Conservation (phyloP, 2,888 invertebrate species). For the Hydraecia micacea region DNA sequence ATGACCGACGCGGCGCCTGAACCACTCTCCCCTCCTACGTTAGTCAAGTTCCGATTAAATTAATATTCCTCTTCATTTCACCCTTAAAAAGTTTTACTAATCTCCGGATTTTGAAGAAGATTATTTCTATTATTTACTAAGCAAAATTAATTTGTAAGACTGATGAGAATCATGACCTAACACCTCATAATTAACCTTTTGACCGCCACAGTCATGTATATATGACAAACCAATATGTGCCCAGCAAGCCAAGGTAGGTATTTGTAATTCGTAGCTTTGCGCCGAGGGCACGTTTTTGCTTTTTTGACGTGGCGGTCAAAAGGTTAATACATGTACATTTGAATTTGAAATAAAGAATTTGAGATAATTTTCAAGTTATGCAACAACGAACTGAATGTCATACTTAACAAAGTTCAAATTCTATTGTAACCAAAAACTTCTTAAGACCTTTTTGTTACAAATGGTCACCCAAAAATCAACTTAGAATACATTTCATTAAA, state of each 20-base stretch:
- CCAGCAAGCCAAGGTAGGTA: too few relatives aligned
- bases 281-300: too few relatives aligned
- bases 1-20: slow-evolving; percentile 39
- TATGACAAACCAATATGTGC: too few relatives aligned
- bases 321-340: not conserved
- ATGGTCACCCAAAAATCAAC: not conserved
- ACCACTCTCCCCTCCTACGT: slow-evolving; percentile 6
- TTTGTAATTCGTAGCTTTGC: too few relatives aligned
- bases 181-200: too few relatives aligned
- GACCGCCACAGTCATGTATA: too few relatives aligned
- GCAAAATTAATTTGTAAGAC: not conserved
- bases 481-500: not conserved
- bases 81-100: slow-evolving; percentile 39
- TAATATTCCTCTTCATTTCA: slow-evolving; percentile 42
- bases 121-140: slow-evolving; percentile 26
- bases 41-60: slow-evolving; percentile 42
- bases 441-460: not conserved
- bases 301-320: too few relatives aligned
- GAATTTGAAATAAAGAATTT: not conserved
- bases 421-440: not conserved
- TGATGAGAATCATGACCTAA: not conserved
- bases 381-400: not conserved
- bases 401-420: not conserved
- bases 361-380: not conserved
- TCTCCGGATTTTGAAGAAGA: slow-evolving; percentile 30